phyloP scores from a whole-genome alignment of 2,888 invertebrate genomes.

The Bibio marci region DNA sequence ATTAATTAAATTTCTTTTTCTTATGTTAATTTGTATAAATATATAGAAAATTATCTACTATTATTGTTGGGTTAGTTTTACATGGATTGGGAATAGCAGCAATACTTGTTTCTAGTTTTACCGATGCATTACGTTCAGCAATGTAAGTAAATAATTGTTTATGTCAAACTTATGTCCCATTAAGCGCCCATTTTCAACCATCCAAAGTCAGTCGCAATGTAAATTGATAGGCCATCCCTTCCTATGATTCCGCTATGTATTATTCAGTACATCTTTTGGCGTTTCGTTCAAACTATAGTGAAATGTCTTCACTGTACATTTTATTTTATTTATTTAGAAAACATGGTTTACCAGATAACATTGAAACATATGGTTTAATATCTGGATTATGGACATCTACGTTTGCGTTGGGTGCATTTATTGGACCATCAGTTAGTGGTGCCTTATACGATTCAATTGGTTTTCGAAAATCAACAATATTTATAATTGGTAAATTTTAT shows the following conservation, averaged over 20 bases:
- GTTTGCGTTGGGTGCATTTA: slow-evolving; percentile 74
- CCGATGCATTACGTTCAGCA: slow-evolving; percentile 62
- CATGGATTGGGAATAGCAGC: slow-evolving; percentile 75
- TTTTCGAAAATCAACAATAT: slow-evolving; percentile 51
- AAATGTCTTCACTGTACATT: slow-evolving; percentile 1
- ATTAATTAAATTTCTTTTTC: no score
- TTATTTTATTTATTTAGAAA: slow-evolving; percentile 30
- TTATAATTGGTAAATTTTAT: slow-evolving; percentile 38
- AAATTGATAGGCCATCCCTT: background rate
- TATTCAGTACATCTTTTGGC: no score
- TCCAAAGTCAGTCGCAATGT: background rate
- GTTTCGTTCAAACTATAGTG: no score
- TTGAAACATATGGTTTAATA: slow-evolving; percentile 77
- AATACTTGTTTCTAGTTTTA: slow-evolving; percentile 70
- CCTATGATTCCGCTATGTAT: background rate
- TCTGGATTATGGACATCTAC: slow-evolving; percentile 84
- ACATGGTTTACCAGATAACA: slow-evolving; percentile 61
- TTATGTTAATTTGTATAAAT: no score
- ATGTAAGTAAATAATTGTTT: slow-evolving; percentile 56
- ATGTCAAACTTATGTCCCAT: no score
- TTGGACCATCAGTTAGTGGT: slow-evolving; percentile 62
- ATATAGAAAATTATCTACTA: slow-evolving; percentile 21
- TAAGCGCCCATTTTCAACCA: no score
- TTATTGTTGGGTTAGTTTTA: slow-evolving; percentile 50
- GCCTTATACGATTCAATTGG: slow-evolving; percentile 55